Base-by-base conservation (phyloP, 2,113 vertebrate species). In the Mesitornis unicolor region DNA sequence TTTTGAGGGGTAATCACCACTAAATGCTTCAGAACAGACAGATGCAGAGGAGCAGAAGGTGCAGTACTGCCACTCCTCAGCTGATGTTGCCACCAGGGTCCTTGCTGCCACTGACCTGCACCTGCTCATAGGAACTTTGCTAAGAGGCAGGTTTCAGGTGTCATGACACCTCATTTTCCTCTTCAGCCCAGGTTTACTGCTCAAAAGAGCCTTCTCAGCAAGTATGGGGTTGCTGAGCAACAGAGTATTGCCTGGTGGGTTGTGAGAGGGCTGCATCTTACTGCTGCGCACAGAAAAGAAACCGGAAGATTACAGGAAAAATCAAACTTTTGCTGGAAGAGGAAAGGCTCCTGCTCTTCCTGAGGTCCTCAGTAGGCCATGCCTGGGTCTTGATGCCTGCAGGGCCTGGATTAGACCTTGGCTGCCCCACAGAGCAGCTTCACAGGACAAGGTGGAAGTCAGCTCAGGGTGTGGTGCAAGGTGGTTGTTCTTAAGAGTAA, bases 401-500 rank as follows among this genome's bases (percentile, higher is more conserved):
- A 45, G 48, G 54, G 33, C 36, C 77, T 0, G 42, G 82, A 85
- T 91, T 83, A 92, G 94, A 90, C 88, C 70, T 92, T 97, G 92
- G 90, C 85, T 24, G 45, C n/a, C 3, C 5, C 85, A 65, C 67
- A 85, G 90, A 90, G 59, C 0, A 0, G 85, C 57, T 68, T 88
- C 0, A 0, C 33, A n/a, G 91, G 80, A 91, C 74, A 73, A 63
- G 33, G 63, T 87, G 82, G 75, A 95, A 95, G 88, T 93, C 84
- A 90, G 75, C 29, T 35, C 53, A 78, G 95, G 92, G 95, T 68
- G 95, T 95, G 96, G 93, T 86, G 57, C 61, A 71, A 18, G 31
- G 2, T 31, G 88, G 86, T 70, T 90, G 56, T 70, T 84, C 85
- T 77, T 84, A 74, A 83, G 51, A 91, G 43, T 4, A 69, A 54